Base-by-base conservation (phyloP, 2,113 vertebrate species). In the Telmatochromis sp. region DNA sequence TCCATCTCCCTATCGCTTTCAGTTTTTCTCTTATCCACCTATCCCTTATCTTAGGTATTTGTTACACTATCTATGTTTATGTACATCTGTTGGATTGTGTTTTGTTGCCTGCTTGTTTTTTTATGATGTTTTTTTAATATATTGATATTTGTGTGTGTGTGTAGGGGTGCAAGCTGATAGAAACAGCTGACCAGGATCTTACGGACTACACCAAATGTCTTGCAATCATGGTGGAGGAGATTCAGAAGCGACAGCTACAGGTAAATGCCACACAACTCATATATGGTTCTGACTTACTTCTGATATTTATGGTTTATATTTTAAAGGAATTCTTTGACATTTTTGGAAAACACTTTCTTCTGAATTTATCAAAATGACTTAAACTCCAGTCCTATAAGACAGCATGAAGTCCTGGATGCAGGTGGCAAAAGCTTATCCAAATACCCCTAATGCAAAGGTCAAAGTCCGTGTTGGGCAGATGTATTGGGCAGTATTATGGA, bases 191-290 rank as follows among this genome's bases (percentile, higher is more conserved):
- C 90, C 96, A 97, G 89, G 95, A 97, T 83, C 90, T 96, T 33
- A 97, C 97, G 3, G 97, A 97, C 89, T 97, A 95, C 92, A 97
- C 96, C 13, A 97, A 97, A 83, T 97, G 96, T 87, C 92, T 97
- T 40, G 58, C 83, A 54, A 93, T 96, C 75, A 96, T 96, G 95
- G 3, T 96, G 94, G 89, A 96, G 54, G 93, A 97, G 89, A 96
- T 97, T 82, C 81, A 93, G 75, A 84, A 37, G 19, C 87, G 68
- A 11, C 28, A 84, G 42, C 42, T 97, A 21, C 86, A 96, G 96
- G 97, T 97, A 93, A 89, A 87, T 19, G 60, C 7, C 28, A 54
- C 60, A 23, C 23, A 10, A 14, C 17, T 82, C 45, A 28, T 54
- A 8, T 31, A 26, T 14, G 9, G 6, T 57, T 81, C 47, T 53